Conservation (phyloP, 2,113 vertebrate species). For the Apaloderma vittatum region DNA sequence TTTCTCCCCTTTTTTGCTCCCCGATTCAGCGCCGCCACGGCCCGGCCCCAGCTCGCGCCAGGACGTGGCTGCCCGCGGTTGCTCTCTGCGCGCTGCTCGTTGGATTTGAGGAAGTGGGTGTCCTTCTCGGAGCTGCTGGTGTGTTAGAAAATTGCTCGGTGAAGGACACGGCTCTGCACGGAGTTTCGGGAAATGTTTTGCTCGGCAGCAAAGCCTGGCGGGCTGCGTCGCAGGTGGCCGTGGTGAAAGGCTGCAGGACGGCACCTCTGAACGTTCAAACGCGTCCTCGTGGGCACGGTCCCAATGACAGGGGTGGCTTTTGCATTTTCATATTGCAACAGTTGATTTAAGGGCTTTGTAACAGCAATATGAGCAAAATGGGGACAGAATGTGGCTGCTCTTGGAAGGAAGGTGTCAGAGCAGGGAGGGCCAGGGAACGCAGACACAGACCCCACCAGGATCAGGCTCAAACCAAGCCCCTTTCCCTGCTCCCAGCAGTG, state of each 20-base stretch:
- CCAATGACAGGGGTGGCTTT: accelerated
- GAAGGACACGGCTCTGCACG: background rate
- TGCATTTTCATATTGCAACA: accelerated
- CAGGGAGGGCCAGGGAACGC: background rate
- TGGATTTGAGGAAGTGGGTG: conserved; percentile 78
- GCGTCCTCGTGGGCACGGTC: accelerated
- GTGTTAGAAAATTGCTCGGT: background rate
- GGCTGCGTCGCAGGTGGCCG: background rate
- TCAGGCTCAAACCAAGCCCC: background rate
- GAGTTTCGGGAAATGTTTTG: background rate
- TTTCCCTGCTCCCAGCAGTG: background rate
- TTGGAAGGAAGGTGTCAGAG: background rate
- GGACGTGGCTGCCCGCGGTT: background rate
- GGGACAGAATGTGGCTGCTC: background rate
- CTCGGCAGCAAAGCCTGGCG: background rate
- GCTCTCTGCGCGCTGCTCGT: background rate
- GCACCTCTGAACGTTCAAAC: accelerated
- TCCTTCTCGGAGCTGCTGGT: background rate
- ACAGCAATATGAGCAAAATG: accelerated
- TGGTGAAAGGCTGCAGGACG: accelerated
- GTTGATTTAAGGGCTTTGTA: background rate
- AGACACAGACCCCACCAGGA: background rate
- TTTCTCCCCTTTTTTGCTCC: accelerated
- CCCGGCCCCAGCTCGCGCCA: background rate
- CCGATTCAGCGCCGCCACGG: accelerated